phyloP scores from a whole-genome alignment of 2,113 vertebrate genomes.

The Rhinolophus sinicus region DNA sequence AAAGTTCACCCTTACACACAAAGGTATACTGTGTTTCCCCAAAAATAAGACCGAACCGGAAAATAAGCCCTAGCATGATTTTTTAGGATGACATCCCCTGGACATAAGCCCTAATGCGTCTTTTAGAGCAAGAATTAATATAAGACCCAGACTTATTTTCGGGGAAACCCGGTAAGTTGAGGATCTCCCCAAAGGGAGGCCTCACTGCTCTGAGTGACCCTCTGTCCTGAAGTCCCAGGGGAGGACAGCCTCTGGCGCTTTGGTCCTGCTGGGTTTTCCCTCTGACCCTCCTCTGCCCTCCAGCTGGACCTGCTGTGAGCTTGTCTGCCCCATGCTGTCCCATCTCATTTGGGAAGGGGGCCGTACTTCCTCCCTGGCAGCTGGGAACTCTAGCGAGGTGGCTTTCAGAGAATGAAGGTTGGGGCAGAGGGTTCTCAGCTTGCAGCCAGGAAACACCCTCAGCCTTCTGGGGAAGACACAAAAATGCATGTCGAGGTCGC shows the following conservation, averaged over 20 bases:
- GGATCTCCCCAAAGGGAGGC: fast-evolving
- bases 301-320: not conserved
- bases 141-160: too few species aligned
- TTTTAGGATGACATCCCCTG: too few species aligned
- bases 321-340: not conserved
- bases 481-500: not conserved
- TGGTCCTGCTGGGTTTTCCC: not conserved
- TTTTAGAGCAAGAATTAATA: too few species aligned
- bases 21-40: not conserved
- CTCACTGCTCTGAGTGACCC: too few species aligned
- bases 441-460: not conserved
- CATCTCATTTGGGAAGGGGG: not conserved
- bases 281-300: not conserved
- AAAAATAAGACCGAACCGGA: too few species aligned
- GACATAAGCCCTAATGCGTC: too few species aligned
- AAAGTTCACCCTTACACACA: too few species aligned
- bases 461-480: not conserved
- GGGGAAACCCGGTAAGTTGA: too few species aligned
- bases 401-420: not conserved
- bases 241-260: not conserved
- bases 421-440: not conserved
- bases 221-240: not conserved
- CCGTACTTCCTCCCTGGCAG: not conserved
- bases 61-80: too few species aligned
- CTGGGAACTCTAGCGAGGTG: not conserved